phyloP scores from a whole-genome alignment of 2,888 invertebrate species.

The Eupithecia centaureata region DNA sequence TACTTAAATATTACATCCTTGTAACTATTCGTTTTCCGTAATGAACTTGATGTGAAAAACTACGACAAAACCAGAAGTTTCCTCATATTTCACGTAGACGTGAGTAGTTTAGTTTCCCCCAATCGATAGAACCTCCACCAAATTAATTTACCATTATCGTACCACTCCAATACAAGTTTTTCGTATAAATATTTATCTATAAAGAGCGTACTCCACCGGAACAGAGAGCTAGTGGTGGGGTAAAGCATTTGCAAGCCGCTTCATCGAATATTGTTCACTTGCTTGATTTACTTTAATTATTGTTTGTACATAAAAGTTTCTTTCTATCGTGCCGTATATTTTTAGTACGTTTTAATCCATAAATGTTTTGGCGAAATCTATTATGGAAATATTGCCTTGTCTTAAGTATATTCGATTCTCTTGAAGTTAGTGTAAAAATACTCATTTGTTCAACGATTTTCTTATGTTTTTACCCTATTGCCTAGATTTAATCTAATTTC shows the following conservation, averaged over 20 bases:
- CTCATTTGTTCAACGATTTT: too few relatives aligned
- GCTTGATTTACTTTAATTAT: not conserved
- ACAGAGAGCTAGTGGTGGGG: constrained; percentile 32
- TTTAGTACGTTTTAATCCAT: too few relatives aligned
- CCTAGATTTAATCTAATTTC: not conserved
- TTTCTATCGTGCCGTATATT: too few relatives aligned
- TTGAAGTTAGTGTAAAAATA: too few relatives aligned
- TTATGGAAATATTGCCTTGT: too few relatives aligned
- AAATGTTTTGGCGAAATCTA: too few relatives aligned
- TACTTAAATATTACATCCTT: not conserved
- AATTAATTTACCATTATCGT: constrained; percentile 42
- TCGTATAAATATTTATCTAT: constrained; percentile 54
- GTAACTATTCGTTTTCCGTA: not conserved
- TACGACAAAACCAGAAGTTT: constrained; percentile 17
- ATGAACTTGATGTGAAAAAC: constrained; percentile 9
- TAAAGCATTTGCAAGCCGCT: not conserved
- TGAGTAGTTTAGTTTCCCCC: constrained; percentile 27
- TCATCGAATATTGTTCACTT: not conserved
- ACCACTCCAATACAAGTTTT: constrained; percentile 40
- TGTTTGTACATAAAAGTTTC: too few relatives aligned
- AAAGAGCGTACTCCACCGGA: constrained; percentile 48
- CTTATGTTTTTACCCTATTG: too few relatives aligned
- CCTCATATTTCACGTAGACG: constrained; percentile 24
- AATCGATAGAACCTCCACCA: constrained; percentile 33
- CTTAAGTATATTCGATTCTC: too few relatives aligned